Conservation (phyloP, 92 coral and sea anemone genomes). For the Bergia puertoricense region DNA sequence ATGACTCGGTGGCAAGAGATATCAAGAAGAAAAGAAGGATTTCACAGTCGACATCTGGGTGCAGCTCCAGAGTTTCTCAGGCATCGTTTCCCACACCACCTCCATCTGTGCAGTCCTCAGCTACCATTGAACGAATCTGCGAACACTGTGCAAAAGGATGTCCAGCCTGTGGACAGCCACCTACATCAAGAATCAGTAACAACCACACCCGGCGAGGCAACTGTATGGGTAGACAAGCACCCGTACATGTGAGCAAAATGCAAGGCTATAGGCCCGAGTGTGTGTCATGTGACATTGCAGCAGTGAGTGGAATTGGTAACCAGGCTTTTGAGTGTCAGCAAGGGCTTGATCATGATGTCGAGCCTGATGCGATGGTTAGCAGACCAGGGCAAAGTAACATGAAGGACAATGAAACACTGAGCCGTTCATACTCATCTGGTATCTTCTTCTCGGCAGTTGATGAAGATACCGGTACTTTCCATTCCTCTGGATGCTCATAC, state of each 20-base stretch:
- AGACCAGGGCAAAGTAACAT: neutral
- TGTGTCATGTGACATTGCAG: neutral
- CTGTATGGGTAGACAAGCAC: neutral
- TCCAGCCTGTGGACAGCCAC: neutral
- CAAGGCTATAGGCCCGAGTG: neutral
- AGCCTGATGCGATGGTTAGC: neutral
- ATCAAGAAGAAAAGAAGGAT: neutral
- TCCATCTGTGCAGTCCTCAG: neutral
- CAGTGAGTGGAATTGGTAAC: neutral
- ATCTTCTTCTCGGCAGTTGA: constrained; percentile 2
- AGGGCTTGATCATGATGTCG: constrained; percentile 22
- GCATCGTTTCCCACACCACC: constrained; percentile 2
- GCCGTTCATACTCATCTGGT: neutral
- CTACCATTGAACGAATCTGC: neutral
- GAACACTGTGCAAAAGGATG: neutral
- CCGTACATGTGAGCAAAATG: neutral
- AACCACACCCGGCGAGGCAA: neutral
- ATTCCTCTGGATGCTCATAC: neutral
- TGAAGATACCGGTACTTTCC: neutral
- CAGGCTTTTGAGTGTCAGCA: neutral
- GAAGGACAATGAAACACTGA: neutral
- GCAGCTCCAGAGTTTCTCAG: constrained; percentile 27
- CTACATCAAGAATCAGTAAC: neutral
- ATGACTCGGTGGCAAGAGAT: constrained; percentile 7
- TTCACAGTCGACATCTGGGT: constrained; percentile 28